Evolutionary conservation across 2,888 invertebrate species (phyloP).

Genomic region (Drosophila borborema): DNA sequence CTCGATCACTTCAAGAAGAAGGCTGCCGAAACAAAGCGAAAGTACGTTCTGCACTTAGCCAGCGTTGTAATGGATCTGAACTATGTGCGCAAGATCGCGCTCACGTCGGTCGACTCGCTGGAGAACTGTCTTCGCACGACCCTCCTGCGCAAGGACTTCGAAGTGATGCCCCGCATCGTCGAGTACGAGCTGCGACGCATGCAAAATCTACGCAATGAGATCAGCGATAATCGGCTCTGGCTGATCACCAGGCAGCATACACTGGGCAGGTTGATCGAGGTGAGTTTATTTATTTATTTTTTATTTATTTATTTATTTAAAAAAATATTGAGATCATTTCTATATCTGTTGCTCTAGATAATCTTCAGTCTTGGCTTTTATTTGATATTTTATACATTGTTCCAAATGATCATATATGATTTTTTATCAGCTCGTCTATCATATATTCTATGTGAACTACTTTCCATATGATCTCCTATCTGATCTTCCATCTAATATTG

Average conservation of each 20-base stretch:
- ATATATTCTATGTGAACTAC: too few species aligned
- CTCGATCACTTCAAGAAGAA: constrained; percentile 33
- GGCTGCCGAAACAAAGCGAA: constrained; percentile 12
- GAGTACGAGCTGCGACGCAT: constrained; percentile 42
- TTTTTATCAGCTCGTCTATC: too few species aligned
- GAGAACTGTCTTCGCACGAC: constrained; percentile 19
- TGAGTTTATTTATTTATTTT: constrained; percentile 12
- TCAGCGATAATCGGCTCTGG: constrained; percentile 43
- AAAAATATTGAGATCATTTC: too few species aligned
- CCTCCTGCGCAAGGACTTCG: constrained; percentile 39
- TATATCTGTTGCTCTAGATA: neutral
- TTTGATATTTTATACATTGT: neutral
- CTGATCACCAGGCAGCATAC: constrained; percentile 46
- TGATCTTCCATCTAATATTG: neutral
- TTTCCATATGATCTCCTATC: neutral
- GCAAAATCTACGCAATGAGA: constrained; percentile 44
- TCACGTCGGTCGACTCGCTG: neutral
- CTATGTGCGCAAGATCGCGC: neutral
- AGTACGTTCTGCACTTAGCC: neutral
- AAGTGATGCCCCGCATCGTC: constrained; percentile 29
- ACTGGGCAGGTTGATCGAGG: constrained; percentile 48
- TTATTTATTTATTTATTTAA: too few species aligned
- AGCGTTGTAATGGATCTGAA: constrained; percentile 30
- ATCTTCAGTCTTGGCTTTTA: neutral
- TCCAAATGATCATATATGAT: neutral